A percentile compares a stretch with the other conserved stretches of the same genome.
phyloP scores from a whole-genome alignment of 2,113 vertebrate species.

The Sinocyclocheilus grahami region DNA sequence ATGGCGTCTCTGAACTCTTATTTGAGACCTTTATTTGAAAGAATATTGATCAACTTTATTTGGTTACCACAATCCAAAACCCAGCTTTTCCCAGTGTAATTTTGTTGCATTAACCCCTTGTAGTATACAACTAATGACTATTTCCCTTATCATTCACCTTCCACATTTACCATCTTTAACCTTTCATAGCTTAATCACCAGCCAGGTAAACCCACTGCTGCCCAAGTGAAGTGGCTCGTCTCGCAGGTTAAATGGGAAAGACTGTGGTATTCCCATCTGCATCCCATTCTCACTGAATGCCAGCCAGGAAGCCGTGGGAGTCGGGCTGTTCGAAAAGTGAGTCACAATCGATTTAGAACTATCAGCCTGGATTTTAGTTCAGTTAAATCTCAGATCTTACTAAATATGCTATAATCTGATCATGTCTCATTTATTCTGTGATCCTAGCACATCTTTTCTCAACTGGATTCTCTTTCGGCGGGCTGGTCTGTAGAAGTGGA shows the following conservation, averaged over 20 bases:
- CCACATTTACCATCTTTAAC: background rate
- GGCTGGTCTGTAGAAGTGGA: constrained; percentile 84
- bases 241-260: constrained; percentile 77
- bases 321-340: constrained; percentile 79
- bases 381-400: background rate
- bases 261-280: constrained; percentile 81
- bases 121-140: background rate
- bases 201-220: constrained; percentile 71
- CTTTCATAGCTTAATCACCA: constrained; percentile 70
- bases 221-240: constrained; percentile 74
- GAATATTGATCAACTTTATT: background rate
- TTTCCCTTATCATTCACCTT: background rate
- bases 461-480: constrained; percentile 73
- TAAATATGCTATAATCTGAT: background rate
- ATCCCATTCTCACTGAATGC: constrained; percentile 81
- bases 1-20: background rate
- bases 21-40: background rate
- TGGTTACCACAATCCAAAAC: background rate
- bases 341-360: background rate
- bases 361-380: background rate
- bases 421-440: constrained; percentile 30
- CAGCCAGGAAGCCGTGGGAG: constrained; percentile 82
- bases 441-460: constrained; percentile 79
- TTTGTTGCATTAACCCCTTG: background rate
- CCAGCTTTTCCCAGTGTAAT: background rate